Percentiles rank a stretch among this genome's conserved stretches.
Evolutionary conservation across 2,797 vertebrate species (phyloP).

Genomic region (Nasua narica): DNA sequence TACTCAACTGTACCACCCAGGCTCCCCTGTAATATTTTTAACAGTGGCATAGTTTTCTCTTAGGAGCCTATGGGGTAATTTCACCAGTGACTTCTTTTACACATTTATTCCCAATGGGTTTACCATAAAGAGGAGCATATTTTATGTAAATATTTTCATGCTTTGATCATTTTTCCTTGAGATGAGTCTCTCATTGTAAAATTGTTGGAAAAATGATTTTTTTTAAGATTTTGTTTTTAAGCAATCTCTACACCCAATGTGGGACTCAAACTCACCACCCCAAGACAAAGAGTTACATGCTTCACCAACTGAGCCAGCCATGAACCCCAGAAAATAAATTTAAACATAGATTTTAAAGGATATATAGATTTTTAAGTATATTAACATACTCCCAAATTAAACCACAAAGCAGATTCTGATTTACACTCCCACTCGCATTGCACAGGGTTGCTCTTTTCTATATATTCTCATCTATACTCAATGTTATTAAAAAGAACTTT

Average conservation of each 20-base stretch:
- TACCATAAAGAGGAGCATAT: not conserved
- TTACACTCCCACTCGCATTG: not conserved
- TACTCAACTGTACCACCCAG: not conserved
- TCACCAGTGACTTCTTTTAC: conserved; percentile 12
- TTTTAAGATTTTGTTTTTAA: not conserved
- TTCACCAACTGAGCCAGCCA: not conserved
- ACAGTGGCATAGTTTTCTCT: conserved; percentile 7
- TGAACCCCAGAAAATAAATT: not conserved
- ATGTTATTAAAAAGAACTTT: not conserved
- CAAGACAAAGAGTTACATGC: not conserved
- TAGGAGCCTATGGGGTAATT: not conserved
- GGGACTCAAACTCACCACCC: not conserved
- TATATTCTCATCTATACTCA: not conserved
- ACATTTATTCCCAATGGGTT: conserved; percentile 24
- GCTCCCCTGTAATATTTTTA: conserved; percentile 21
- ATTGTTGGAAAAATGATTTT: not conserved
- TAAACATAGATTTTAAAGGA: not conserved
- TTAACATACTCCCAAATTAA: conserved; percentile 24
- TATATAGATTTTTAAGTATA: conserved; percentile 6
- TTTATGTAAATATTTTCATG: conserved; percentile 17
- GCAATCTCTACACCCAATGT: not conserved
- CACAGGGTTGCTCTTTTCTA: not conserved
- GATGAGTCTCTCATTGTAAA: conserved; percentile 6
- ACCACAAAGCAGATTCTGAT: conserved; percentile 24
- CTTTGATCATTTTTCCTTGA: conserved; percentile 32